Percentiles rank a stretch among this genome's conserved stretches.
These are phyloP conservation scores for Theretra japonica DNA, from an alignment of 2,888 invertebrate species.

Conservation along the genomic window DNA sequence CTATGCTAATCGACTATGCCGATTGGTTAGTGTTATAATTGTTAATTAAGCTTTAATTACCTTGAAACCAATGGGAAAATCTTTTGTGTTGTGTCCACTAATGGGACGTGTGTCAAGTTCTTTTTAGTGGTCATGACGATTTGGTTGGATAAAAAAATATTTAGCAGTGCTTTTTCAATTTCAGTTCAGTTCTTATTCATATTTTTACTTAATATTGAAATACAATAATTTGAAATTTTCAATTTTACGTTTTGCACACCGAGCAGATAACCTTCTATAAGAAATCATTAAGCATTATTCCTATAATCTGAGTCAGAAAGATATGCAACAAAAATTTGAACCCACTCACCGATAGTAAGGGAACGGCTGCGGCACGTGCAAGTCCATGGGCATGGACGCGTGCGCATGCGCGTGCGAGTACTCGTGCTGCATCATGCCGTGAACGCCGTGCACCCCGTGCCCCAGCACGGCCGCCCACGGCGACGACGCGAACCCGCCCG, in stretches of 20 bases:
- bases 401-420: constrained; percentile 86
- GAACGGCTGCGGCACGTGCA: constrained; percentile 96
- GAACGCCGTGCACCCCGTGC: constrained; percentile 85
- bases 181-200: no score
- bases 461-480: constrained; percentile 92
- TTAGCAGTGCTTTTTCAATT: no score
- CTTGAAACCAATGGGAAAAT: constrained; percentile 49
- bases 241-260: no score
- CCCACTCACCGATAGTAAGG: constrained; percentile 93
- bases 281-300: no score
- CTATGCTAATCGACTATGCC: constrained; percentile 54
- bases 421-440: constrained; percentile 87
- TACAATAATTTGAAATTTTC: no score
- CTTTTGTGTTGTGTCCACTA: constrained; percentile 10
- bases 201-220: no score
- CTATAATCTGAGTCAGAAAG: no score
- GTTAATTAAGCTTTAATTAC: constrained; percentile 61
- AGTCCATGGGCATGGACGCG: constrained; percentile 92
- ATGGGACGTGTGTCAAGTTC: not conserved
- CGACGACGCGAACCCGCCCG: constrained; percentile 89
- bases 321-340: constrained; percentile 2
- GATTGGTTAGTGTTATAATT: constrained; percentile 63
- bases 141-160: no score
- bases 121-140: not conserved
- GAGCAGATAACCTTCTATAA: no score